Base-by-base conservation (phyloP, 2,888 invertebrate species). In the Corbicula japonica region DNA sequence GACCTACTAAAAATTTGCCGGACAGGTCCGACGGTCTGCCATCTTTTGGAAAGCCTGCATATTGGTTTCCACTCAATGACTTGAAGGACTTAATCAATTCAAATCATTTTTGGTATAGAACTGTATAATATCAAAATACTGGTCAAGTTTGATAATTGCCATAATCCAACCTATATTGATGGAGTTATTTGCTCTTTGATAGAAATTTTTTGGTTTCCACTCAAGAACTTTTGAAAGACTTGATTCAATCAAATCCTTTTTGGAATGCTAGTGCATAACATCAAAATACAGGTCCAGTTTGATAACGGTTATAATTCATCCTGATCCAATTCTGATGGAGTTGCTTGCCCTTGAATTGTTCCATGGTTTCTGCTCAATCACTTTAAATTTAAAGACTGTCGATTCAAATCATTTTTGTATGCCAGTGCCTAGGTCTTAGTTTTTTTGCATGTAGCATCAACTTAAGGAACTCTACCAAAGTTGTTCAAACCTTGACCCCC, bases 11-110 rank as follows among this genome's bases (percentile, higher is more conserved):
- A n/a, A n/a, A n/a, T n/a, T n/a, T n/a, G n/a, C n/a, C n/a, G n/a
- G n/a, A n/a, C n/a, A n/a, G n/a, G n/a, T n/a, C n/a, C n/a, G n/a
- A n/a, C n/a, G n/a, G n/a, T n/a, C n/a, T n/a, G n/a, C n/a, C n/a
- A n/a, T n/a, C n/a, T n/a, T n/a, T n/a, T n/a, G n/a, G n/a, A n/a
- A n/a, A n/a, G n/a, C n/a, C 18, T 10, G 18, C 18, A 41, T 41
- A 15, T 46, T 5, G 6, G 6, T 46, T 46, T 46, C 4, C 46
- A 21, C 46, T 46, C 46, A 46, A 18, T 46, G 21, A 46, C 46
- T 46, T 46, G 46, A 46, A 46, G 21, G 46, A 46, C 46, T 46
- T 46, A 4, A 46, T 46, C 46, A 46, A 46, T 46, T 46, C 6
- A 8, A 46, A 46, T 46, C 46, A 46, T 46, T 8, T 46, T 15